Conservation (phyloP, 2,113 vertebrate genomes). For the Otus sunia region DNA sequence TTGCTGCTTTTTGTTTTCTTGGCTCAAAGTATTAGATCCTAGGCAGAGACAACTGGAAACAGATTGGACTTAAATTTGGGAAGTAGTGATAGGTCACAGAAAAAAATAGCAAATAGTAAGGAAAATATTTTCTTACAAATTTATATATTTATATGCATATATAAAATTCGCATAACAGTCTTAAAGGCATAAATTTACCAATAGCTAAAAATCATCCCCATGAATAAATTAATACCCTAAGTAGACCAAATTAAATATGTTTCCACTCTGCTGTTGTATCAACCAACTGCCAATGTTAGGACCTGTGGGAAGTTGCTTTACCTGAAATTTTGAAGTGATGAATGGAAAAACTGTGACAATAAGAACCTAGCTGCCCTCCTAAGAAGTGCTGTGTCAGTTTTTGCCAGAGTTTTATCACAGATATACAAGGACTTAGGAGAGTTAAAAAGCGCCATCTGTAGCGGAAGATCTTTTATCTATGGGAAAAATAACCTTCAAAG, state of each 20-base stretch:
- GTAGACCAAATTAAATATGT: background rate
- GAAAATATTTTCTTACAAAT: conserved; percentile 37
- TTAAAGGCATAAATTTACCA: background rate
- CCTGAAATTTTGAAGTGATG: background rate
- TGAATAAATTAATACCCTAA: conserved; percentile 33
- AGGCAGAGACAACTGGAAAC: background rate
- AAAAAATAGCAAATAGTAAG: conserved; percentile 2
- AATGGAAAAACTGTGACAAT: background rate
- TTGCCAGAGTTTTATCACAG: background rate
- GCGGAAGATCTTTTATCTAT: background rate
- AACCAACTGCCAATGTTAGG: background rate
- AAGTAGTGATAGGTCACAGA: background rate
- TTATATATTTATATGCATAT: background rate
- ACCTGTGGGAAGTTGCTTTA: background rate
- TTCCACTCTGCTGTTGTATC: background rate
- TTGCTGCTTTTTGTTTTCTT: conserved; percentile 31
- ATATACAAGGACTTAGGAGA: background rate
- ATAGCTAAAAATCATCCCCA: background rate
- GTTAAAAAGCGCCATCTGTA: background rate
- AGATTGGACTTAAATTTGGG: background rate
- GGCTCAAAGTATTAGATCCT: conserved; percentile 28
- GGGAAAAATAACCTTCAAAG: background rate
- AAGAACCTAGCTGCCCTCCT: background rate
- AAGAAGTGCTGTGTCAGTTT: background rate
- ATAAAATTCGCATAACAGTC: background rate